Evolutionary conservation across 2,888 invertebrate species (phyloP).

Genomic region (Eristalis arbustorum): DNA sequence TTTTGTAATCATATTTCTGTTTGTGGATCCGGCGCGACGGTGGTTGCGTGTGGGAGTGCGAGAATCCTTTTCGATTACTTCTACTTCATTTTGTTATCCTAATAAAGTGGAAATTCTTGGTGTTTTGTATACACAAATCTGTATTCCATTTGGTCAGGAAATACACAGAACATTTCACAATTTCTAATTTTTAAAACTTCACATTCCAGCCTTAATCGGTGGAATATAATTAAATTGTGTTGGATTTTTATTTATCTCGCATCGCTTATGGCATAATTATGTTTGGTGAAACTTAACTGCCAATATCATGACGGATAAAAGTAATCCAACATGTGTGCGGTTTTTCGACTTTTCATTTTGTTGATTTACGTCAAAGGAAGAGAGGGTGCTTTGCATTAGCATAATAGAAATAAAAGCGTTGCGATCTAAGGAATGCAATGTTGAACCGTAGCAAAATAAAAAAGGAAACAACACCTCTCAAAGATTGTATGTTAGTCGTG

Average conservation of each 20-base stretch:
- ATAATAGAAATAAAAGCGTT: conserved; percentile 42
- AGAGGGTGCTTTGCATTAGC: conserved; percentile 9
- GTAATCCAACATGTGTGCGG: background rate
- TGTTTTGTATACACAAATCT: conserved; percentile 29
- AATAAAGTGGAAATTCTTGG: conserved; percentile 39
- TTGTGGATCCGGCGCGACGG: background rate
- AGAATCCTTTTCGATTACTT: conserved; percentile 49
- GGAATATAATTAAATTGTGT: background rate
- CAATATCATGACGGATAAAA: background rate
- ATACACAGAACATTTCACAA: too few species aligned
- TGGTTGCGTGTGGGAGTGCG: background rate
- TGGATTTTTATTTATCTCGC: background rate
- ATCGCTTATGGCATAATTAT: conserved; percentile 9
- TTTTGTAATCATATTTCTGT: conserved; percentile 5
- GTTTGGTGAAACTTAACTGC: background rate
- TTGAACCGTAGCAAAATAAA: conserved; percentile 20
- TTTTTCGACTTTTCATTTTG: background rate
- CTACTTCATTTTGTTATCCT: conserved; percentile 46
- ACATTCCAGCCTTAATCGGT: too few species aligned
- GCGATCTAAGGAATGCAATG: conserved; percentile 1
- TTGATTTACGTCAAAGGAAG: background rate
- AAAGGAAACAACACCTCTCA: conserved; percentile 20
- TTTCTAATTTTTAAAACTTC: background rate
- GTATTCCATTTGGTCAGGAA: conserved; percentile 27
- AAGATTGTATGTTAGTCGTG: background rate